These are phyloP conservation scores for Eubucco bourcierii DNA, from an alignment of 2,113 vertebrate genomes.

Conservation along the genomic window DNA sequence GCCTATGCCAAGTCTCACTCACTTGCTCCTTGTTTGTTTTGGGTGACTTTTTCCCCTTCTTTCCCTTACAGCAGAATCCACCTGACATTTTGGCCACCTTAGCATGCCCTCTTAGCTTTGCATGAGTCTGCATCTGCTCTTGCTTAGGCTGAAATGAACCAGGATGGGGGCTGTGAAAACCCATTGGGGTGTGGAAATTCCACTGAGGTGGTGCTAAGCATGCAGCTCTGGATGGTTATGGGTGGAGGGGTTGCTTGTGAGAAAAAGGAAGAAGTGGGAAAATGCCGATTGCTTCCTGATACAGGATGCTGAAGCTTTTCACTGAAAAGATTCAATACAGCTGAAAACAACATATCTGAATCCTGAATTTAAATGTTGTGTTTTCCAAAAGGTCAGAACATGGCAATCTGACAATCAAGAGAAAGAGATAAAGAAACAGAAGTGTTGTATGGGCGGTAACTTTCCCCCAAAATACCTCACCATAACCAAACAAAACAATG, in stretches of 20 bases:
- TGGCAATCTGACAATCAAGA: not conserved
- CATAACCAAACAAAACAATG: not conserved
- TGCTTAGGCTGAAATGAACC: not conserved
- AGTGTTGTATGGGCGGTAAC: not conserved
- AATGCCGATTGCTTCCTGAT: not conserved
- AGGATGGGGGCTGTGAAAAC: not conserved
- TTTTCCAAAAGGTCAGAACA: not conserved
- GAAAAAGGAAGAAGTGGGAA: not conserved
- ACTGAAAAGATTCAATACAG: not conserved
- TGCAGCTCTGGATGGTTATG: not conserved
- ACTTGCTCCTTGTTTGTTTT: not conserved
- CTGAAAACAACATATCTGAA: not conserved
- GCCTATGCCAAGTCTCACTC: not conserved
- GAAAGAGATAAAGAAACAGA: not conserved
- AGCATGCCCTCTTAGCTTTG: not conserved
- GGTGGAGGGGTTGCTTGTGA: not conserved
- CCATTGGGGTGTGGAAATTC: not conserved
- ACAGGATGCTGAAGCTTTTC: not conserved
- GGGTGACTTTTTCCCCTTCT: not conserved
- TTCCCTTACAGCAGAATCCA: not conserved
- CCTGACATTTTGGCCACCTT: not conserved
- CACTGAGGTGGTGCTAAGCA: fast-evolving
- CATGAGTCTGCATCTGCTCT: not conserved
- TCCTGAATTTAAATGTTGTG: not conserved
- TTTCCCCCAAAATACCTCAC: not conserved